Evolutionary conservation across 2,113 vertebrate genomes (phyloP), one percentile per base, ranked within the genome.

Genomic region (Tragelaphus imberbis): DNA sequence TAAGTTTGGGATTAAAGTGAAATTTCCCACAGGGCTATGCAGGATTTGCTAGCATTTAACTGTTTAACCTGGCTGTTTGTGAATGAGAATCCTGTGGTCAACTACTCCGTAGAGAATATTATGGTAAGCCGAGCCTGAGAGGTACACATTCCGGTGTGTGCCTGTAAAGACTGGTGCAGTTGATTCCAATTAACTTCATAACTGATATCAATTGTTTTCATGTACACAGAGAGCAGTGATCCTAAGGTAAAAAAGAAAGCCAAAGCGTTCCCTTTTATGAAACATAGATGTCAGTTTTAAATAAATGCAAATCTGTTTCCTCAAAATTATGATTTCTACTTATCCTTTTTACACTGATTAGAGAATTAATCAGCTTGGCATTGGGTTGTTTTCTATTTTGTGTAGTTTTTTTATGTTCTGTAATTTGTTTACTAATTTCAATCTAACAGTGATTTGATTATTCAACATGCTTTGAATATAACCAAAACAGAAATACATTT

Each of bases 11-110:
- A 99, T 99, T 99, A 99, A 99, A 99, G 99, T 99, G 99, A 99
- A 99, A 99, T 99, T 99, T 99, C 99, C 99, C 99, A 99, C 99
- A 99, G 99, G 99, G 99, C 99, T 99, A 99, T 99, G 99, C 99
- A 99, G 99, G 99, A 99, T 99, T 99, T 99, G 99, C 99, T 99
- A 99, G 99, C 99, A 99, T 99, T 99, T 99, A 99, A 99, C 99
- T 99, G 99, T 99, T 99, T 99, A 99, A 99, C 99, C 99, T 99
- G 99, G 99, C 99, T 99, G 99, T 99, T 99, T 99, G 98, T 99
- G 99, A 99, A 99, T 99, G 99, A 99, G 99, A 99, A 99, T 99
- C 99, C 98, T 99, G 99, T 99, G 99, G 99, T 99, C 99, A 99
- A 98, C 99, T 98, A 99, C 99, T 99, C 99, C 99, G 21, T 95